These are phyloP conservation scores for Baronia brevicornis DNA, from an alignment of 2,888 invertebrate genomes.

Conservation along the genomic window DNA sequence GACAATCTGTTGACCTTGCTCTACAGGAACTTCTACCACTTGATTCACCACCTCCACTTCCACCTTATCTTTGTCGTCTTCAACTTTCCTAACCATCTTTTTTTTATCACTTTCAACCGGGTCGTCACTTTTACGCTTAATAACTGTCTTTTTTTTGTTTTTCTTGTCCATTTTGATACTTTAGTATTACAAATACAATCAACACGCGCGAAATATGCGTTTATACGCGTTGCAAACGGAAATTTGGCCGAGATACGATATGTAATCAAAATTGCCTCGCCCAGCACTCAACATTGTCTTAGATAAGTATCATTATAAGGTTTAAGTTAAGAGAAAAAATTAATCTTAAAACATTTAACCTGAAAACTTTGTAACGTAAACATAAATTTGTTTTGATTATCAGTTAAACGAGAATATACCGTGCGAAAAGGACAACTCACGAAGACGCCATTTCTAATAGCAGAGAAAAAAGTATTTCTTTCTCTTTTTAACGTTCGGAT, in stretches of 20 bases:
- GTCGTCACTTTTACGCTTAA: slow-evolving; percentile 68
- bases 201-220: slow-evolving; percentile 26
- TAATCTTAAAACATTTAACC: slow-evolving; percentile 1
- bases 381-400: slow-evolving; percentile 26
- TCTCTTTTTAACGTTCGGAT: slow-evolving; percentile 2
- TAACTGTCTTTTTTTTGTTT: slow-evolving; percentile 66
- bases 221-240: slow-evolving; percentile 22
- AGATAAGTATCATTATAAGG: slow-evolving; percentile 9
- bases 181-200: slow-evolving; percentile 27
- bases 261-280: slow-evolving; percentile 38
- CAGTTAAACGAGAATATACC: slow-evolving; percentile 31
- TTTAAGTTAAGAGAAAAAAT: slow-evolving; percentile 9
- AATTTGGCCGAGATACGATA: slow-evolving; percentile 20
- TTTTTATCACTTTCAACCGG: slow-evolving; percentile 56
- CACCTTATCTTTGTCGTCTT: slow-evolving; percentile 52
- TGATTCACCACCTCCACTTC: slow-evolving; percentile 62
- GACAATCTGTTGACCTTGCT: slow-evolving; percentile 65
- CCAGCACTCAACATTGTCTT: slow-evolving; percentile 41
- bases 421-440: slow-evolving; percentile 68
- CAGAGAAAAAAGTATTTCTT: slow-evolving; percentile 7
- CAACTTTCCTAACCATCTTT: slow-evolving; percentile 58
- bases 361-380: slow-evolving; percentile 13
- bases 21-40: slow-evolving; percentile 64
- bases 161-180: slow-evolving; percentile 70
- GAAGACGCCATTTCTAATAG: slow-evolving; percentile 59